phyloP scores from a whole-genome alignment of 2,113 vertebrate genomes.

The Mungos mungo region DNA sequence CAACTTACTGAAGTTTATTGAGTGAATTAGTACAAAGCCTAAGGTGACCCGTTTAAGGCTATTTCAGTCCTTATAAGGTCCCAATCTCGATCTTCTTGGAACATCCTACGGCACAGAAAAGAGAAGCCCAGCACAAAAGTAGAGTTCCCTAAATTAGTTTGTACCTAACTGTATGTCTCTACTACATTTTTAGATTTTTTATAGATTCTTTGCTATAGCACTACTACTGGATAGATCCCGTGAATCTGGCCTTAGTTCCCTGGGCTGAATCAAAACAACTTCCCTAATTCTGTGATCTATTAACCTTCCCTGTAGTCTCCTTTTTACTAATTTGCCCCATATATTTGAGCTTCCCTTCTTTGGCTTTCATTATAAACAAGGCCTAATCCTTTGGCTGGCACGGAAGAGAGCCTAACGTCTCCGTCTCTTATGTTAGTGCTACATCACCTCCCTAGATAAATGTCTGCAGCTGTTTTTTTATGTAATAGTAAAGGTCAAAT shows the following conservation, averaged over 20 bases:
- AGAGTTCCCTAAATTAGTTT: not conserved
- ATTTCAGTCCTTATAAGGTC: not conserved
- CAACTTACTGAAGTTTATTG: not conserved
- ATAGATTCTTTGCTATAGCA: not conserved
- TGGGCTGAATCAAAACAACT: not conserved
- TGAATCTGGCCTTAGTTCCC: not conserved
- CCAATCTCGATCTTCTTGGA: not conserved
- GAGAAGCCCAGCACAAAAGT: not conserved
- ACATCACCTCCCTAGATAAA: too few species aligned
- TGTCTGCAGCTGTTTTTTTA: not conserved
- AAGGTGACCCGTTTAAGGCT: not conserved
- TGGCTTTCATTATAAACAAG: not conserved
- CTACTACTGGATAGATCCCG: not conserved
- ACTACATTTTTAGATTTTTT: not conserved
- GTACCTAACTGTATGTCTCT: not conserved
- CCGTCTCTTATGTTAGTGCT: not conserved
- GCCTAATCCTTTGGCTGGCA: not conserved
- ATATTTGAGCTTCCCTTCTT: not conserved
- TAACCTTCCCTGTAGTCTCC: not conserved
- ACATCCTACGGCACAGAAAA: not conserved
- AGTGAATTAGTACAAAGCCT: not conserved
- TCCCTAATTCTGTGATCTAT: not conserved
- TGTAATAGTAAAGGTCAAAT: not conserved
- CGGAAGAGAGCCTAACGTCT: not conserved
- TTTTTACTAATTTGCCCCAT: not conserved